Conservation (phyloP, 1,140 invertebrate species). For the Drosophila auraria region DNA sequence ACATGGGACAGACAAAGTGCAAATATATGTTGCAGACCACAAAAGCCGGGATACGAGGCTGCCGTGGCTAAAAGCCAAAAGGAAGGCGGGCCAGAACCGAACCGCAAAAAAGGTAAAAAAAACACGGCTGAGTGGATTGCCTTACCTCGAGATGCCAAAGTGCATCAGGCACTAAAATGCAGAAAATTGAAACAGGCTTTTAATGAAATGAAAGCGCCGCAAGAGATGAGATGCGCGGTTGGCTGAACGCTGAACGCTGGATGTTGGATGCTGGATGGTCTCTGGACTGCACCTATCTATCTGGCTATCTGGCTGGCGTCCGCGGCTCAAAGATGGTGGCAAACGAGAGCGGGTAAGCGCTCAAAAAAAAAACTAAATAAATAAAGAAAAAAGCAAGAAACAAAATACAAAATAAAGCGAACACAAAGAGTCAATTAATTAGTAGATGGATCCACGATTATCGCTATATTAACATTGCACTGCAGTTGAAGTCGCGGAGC, state of each 20-base stretch:
- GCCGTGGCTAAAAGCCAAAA: conserved; percentile 24
- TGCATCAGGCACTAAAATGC: conserved; percentile 84
- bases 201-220: conserved; percentile 79
- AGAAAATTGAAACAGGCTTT: conserved; percentile 85
- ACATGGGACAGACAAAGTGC: conserved; percentile 61
- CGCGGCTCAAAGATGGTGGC: conserved; percentile 36
- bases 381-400: conserved; percentile 3
- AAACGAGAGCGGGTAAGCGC: conserved; percentile 26
- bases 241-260: neutral
- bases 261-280: neutral
- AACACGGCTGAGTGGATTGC: conserved; percentile 30
- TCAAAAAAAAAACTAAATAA: neutral
- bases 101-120: neutral
- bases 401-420: conserved; percentile 45
- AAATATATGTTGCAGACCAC: conserved; percentile 71
- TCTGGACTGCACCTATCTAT: conserved; percentile 15
- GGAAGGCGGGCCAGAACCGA: conserved; percentile 17
- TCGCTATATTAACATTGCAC: conserved; percentile 79
- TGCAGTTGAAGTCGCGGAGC: conserved; percentile 8
- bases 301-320: conserved; percentile 29
- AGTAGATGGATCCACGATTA: conserved; percentile 84
- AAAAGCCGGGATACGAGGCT: conserved; percentile 21
- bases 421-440: conserved; percentile 85
- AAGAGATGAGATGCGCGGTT: conserved; percentile 46
- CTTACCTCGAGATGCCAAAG: conserved; percentile 75